A percentile compares a stretch with the other conserved stretches of the same genome.
Conservation (phyloP, 2,888 invertebrate genomes). For the Nomada fabriciana region DNA sequence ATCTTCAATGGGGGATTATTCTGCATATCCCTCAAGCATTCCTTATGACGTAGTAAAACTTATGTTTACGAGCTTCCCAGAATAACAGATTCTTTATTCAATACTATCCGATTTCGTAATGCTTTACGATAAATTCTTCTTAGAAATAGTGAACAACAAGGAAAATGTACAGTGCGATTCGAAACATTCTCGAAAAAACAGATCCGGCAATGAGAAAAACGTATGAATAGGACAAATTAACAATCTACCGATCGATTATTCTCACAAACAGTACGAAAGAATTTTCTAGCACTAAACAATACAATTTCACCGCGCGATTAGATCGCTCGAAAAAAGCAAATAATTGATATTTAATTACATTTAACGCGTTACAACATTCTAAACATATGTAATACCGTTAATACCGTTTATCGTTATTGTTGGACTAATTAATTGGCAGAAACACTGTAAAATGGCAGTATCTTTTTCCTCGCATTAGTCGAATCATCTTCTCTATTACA, state of each 20-base stretch:
- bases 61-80: constrained; percentile 34
- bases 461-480: constrained; percentile 37
- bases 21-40: constrained; percentile 31
- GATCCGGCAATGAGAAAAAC: background rate
- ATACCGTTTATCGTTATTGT: too few species aligned
- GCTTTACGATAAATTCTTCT: constrained; percentile 26
- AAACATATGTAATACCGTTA: constrained; percentile 28
- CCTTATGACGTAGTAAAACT: constrained; percentile 4
- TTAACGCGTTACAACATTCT: constrained; percentile 28
- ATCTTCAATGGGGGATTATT: constrained; percentile 7
- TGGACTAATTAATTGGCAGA: constrained; percentile 56
- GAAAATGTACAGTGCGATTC: constrained; percentile 37
- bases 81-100: constrained; percentile 55
- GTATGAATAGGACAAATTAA: too few species aligned
- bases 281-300: constrained; percentile 57
- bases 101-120: constrained; percentile 15
- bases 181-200: background rate
- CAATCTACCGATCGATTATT: constrained; percentile 51
- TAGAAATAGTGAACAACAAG: constrained; percentile 3
- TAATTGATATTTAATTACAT: constrained; percentile 20
- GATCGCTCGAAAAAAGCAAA: constrained; percentile 2
- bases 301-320: background rate
- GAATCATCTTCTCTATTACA: constrained; percentile 25
- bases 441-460: constrained; percentile 70
- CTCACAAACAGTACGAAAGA: constrained; percentile 30